Evolutionary conservation across 1,140 invertebrate genomes (phyloP).

Genomic region (Anagrus nilaparvatae): DNA sequence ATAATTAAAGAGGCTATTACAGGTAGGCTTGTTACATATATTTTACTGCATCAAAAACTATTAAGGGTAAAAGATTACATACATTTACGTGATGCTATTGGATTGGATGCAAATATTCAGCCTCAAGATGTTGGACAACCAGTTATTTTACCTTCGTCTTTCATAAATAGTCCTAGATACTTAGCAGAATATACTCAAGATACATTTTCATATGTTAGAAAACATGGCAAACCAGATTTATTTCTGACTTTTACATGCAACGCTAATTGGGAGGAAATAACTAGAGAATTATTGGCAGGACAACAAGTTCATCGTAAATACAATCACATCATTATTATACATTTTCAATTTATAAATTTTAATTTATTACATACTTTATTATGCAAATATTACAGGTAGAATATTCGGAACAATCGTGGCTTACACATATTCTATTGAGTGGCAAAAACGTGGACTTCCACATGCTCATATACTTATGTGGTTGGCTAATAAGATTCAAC

Average conservation of each 20-base stretch:
- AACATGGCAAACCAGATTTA: too few relatives aligned
- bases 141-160: conserved; percentile 37
- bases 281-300: too few relatives aligned
- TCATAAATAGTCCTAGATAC: conserved; percentile 30
- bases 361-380: too few relatives aligned
- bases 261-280: too few relatives aligned
- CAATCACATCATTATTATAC: too few relatives aligned
- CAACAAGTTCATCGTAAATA: too few relatives aligned
- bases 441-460: neutral
- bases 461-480: neutral
- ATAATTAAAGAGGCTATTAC: too few relatives aligned
- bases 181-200: too few relatives aligned
- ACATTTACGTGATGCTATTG: conserved; percentile 19
- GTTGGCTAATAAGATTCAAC: neutral
- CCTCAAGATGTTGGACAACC: conserved; percentile 28
- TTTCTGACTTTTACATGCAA: too few relatives aligned
- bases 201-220: too few relatives aligned
- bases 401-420: neutral
- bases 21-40: too few relatives aligned
- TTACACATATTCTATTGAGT: neutral
- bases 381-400: neutral
- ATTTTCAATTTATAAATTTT: too few relatives aligned
- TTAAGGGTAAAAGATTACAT: conserved; percentile 40
- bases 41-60: conserved; percentile 41
- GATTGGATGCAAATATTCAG: conserved; percentile 12